Conservation (phyloP, 2,113 vertebrate genomes). For the Microcebus griseorufus region DNA sequence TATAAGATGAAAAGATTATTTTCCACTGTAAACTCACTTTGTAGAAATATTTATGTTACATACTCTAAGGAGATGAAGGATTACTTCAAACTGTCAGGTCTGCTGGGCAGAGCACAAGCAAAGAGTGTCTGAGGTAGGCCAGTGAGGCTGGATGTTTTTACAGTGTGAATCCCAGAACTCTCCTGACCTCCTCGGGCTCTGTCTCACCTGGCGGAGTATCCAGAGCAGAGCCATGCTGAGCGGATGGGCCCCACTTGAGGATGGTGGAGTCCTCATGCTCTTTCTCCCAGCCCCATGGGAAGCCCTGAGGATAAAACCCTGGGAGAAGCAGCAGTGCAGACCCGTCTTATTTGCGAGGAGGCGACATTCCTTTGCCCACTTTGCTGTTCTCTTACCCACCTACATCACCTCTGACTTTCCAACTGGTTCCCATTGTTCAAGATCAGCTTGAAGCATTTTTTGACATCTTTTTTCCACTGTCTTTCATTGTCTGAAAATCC, state of each 20-base stretch:
- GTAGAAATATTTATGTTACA: background rate
- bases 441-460: background rate
- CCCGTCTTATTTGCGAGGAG: background rate
- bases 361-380: background rate
- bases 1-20: background rate
- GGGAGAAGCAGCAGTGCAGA: background rate
- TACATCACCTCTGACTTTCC: background rate
- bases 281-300: background rate
- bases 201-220: background rate
- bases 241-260: fast-evolving
- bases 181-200: fast-evolving
- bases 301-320: background rate
- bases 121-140: background rate
- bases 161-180: background rate
- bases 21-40: background rate
- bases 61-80: background rate
- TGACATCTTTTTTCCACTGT: background rate
- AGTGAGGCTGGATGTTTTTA: background rate
- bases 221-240: fast-evolving
- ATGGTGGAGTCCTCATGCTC: background rate
- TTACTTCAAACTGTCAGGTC: background rate
- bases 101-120: background rate
- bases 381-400: background rate
- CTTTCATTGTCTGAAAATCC: constrained; percentile 35
- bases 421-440: background rate